phyloP scores from a whole-genome alignment of 2,113 vertebrate genomes.

The Pedetes capensis region DNA sequence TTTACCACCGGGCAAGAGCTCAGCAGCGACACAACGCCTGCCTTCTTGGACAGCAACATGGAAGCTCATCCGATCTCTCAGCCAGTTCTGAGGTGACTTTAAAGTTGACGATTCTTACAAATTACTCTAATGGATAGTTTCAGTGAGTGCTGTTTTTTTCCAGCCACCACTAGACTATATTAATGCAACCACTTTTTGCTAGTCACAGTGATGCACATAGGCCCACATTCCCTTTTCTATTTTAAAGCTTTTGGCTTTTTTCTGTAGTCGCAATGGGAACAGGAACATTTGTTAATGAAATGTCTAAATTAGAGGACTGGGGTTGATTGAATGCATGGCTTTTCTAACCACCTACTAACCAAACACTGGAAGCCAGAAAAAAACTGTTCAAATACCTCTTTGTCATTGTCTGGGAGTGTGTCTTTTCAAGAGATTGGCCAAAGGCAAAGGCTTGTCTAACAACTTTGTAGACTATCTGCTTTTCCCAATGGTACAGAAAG shows the following conservation, averaged over 20 bases:
- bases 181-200: background rate
- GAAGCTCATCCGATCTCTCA: conserved; percentile 6
- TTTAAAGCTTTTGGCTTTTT: conserved; percentile 3
- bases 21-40: background rate
- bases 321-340: background rate
- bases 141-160: background rate
- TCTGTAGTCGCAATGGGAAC: conserved; percentile 21
- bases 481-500: background rate
- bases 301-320: background rate
- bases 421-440: background rate
- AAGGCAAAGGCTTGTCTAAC: background rate
- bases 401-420: background rate
- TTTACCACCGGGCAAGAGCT: background rate
- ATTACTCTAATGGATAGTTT: background rate
- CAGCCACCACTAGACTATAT: background rate
- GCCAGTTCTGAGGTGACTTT: conserved; percentile 30
- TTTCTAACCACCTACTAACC: background rate
- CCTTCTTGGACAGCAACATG: background rate
- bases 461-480: background rate
- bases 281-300: conserved; percentile 47
- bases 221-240: background rate
- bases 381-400: background rate
- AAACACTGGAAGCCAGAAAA: background rate
- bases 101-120: background rate
- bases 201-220: background rate